Percentiles rank a stretch among this genome's conserved stretches.
Evolutionary conservation across 2,888 invertebrate genomes (phyloP).

Genomic region (Lymantria monacha): DNA sequence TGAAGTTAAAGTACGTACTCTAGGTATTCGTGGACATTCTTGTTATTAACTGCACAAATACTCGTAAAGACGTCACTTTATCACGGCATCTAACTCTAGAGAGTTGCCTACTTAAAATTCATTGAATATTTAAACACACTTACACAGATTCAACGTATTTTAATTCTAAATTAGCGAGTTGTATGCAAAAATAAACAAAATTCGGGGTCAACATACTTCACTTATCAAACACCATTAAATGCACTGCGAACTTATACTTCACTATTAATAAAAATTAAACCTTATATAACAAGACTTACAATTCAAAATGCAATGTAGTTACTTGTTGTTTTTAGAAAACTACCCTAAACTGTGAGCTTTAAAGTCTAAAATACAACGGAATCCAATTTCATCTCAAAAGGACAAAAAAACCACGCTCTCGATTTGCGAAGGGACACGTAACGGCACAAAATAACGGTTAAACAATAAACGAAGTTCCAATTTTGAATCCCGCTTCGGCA

Average conservation of each 20-base stretch:
- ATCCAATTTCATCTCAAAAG: conserved; percentile 11
- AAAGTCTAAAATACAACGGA: background rate
- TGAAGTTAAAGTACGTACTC: too few species aligned
- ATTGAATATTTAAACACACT: conserved; percentile 8
- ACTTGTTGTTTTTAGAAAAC: conserved; percentile 10
- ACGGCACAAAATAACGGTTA: conserved; percentile 69
- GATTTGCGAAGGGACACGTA: conserved; percentile 69
- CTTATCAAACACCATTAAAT: conserved; percentile 36
- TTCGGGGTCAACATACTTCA: conserved; percentile 29
- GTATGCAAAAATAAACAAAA: conserved; percentile 17
- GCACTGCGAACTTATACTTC: conserved; percentile 20
- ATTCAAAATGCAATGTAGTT: background rate
- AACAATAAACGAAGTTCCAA: conserved; percentile 58
- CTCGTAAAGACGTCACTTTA: conserved; percentile 9
- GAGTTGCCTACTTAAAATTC: conserved; percentile 8
- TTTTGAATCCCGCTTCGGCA: conserved; percentile 48
- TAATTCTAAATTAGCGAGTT: conserved; percentile 22
- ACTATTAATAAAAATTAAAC: background rate
- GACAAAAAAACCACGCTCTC: conserved; percentile 37
- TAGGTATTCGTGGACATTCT: background rate
- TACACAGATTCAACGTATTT: conserved; percentile 14
- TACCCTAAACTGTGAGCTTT: background rate
- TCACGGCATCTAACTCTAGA: conserved; percentile 3
- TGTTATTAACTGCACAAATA: conserved; percentile 5
- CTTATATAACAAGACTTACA: background rate